phyloP scores from a whole-genome alignment of 2,888 invertebrate genomes.

The Junonia oenone region DNA sequence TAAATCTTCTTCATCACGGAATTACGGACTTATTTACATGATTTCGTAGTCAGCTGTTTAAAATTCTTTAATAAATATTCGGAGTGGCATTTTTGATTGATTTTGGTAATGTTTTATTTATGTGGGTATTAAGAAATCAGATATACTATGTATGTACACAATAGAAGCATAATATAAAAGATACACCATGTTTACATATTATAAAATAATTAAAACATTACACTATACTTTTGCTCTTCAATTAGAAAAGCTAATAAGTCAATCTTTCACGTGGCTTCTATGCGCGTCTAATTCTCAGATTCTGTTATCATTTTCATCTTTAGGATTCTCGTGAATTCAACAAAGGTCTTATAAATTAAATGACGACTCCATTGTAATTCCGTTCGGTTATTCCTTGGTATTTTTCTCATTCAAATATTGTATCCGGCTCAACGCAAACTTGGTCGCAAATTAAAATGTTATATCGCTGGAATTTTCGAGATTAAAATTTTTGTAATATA shows the following conservation, averaged over 20 bases:
- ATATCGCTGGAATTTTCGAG: neutral
- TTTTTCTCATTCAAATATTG: neutral
- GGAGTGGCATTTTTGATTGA: no score
- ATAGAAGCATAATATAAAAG: no score
- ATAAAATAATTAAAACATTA: no score
- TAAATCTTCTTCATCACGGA: neutral
- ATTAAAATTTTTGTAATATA: neutral
- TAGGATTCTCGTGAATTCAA: slow-evolving; percentile 17
- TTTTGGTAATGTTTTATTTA: neutral
- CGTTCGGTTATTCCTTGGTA: slow-evolving; percentile 18
- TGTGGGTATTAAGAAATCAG: neutral
- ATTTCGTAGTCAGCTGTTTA: no score
- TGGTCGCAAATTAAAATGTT: neutral
- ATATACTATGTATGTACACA: no score
- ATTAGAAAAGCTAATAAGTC: no score
- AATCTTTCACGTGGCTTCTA: neutral
- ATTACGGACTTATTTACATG: neutral
- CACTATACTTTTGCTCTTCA: no score
- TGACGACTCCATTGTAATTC: slow-evolving; percentile 8
- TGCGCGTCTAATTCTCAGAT: neutral
- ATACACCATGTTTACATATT: no score
- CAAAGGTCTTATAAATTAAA: slow-evolving; percentile 21
- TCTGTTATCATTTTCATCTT: slow-evolving; percentile 4
- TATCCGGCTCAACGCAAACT: neutral
- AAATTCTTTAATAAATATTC: no score